Percentiles rank a stretch among this genome's conserved stretches.
Evolutionary conservation across 2,888 invertebrate genomes (phyloP).

Genomic region (Sarcophaga carnaria): DNA sequence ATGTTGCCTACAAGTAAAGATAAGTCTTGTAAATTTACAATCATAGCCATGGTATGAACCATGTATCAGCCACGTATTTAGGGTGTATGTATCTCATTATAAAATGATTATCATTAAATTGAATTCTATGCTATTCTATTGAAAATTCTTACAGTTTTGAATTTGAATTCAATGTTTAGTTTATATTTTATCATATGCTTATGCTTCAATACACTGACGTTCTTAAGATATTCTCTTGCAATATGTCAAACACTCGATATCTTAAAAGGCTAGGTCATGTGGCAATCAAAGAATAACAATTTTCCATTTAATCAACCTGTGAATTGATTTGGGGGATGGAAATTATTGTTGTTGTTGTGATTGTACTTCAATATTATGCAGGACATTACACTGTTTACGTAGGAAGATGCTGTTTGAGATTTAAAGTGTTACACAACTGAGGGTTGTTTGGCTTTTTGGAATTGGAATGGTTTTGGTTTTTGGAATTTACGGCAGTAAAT

Average conservation of each 20-base stretch:
- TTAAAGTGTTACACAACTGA: too few species aligned
- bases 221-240: neutral
- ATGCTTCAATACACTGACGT: neutral
- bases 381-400: too few species aligned
- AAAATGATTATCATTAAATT: too few species aligned
- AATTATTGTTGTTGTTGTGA: too few species aligned
- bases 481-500: too few species aligned
- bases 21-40: neutral
- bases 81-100: neutral
- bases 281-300: conserved; percentile 59
- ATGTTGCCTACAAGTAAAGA: neutral
- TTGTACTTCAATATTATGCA: too few species aligned
- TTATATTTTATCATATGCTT: neutral
- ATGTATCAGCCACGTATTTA: too few species aligned
- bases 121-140: neutral
- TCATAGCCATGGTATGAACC: too few species aligned
- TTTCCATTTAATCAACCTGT: conserved; percentile 59
- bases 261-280: conserved; percentile 35
- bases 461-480: too few species aligned
- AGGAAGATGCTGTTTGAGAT: too few species aligned
- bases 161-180: conserved; percentile 57
- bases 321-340: conserved; percentile 12
- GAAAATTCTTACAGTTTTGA: conserved; percentile 43
- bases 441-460: too few species aligned
- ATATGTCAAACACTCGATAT: neutral